Conservation (phyloP, 2,113 vertebrate genomes). For the Phaethornis superciliosus region DNA sequence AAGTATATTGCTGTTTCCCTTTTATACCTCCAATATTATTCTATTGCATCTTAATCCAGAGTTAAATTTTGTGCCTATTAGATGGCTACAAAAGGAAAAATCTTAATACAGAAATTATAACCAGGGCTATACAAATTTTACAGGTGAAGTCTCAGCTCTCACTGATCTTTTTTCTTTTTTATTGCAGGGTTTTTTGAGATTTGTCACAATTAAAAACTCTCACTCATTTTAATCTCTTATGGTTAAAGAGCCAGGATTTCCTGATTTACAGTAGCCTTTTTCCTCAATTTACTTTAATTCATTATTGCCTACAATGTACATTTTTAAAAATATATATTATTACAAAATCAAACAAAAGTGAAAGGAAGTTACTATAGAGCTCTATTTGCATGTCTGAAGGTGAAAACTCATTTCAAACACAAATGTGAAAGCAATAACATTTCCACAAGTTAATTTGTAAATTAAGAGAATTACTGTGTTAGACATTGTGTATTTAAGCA, state of each 20-base stretch:
- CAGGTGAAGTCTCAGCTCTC: neutral
- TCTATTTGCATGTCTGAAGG: neutral
- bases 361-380: neutral
- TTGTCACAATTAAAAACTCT: neutral
- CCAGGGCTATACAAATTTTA: neutral
- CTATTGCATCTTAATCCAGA: neutral
- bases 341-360: neutral
- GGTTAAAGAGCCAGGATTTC: neutral
- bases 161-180: neutral
- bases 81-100: neutral
- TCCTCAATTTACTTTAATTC: neutral
- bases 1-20: neutral
- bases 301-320: neutral
- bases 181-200: neutral
- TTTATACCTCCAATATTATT: neutral
- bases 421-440: conserved; percentile 10
- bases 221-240: neutral
- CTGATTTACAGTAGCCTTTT: neutral
- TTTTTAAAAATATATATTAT: neutral
- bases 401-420: conserved; percentile 48
- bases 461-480: neutral
- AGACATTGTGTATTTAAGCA: neutral
- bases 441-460: conserved; percentile 31
- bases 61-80: neutral
- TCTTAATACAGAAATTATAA: neutral